Evolutionary conservation across 2,888 invertebrate genomes (phyloP).

Genomic region (Piscicola geometra): DNA sequence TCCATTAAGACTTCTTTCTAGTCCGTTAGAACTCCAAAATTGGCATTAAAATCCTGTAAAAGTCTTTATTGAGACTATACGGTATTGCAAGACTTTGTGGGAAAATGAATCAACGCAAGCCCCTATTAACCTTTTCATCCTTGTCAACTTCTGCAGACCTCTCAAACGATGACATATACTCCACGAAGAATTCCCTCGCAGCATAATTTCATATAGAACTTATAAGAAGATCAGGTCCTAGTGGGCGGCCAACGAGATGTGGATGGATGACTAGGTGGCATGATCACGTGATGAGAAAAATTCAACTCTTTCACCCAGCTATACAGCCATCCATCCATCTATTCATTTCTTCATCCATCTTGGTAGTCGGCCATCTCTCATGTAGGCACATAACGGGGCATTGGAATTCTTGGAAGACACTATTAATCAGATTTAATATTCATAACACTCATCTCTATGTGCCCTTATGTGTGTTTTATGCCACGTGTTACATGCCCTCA

Average conservation of each 20-base stretch:
- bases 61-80: no score
- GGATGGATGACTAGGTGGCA: not conserved
- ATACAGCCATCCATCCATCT: not conserved
- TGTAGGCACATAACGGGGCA: not conserved
- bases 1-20: no score
- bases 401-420: constrained; percentile 1
- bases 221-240: not conserved
- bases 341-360: not conserved
- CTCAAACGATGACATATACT: no score
- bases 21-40: no score
- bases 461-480: not conserved
- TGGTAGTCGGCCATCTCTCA: not conserved
- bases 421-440: not conserved
- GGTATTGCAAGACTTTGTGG: no score
- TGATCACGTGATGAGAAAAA: not conserved
- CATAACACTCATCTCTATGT: not conserved
- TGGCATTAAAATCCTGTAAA: no score
- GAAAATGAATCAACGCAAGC: not conserved
- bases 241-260: not conserved
- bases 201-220: no score
- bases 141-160: no score
- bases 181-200: no score
- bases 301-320: not conserved
- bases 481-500: not conserved
- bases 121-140: not conserved